A percentile compares a stretch with the other conserved stretches of the same genome.
phyloP scores from a whole-genome alignment of 2,113 vertebrate species.

The Nibea coibor region DNA sequence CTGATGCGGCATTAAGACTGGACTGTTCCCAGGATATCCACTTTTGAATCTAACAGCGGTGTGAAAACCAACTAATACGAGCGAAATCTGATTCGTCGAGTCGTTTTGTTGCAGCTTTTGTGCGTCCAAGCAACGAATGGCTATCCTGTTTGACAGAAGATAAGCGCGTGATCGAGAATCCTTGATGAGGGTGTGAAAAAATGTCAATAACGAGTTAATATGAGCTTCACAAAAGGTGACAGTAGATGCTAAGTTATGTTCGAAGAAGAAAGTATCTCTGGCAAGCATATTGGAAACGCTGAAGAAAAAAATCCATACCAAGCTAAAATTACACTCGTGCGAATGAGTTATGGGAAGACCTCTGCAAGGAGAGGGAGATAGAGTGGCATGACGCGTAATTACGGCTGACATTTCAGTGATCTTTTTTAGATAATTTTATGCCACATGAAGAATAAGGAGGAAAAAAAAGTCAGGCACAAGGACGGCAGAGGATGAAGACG shows the following conservation, averaged over 20 bases:
- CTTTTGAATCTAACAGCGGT: slow-evolving; percentile 7
- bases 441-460: slow-evolving; percentile 10
- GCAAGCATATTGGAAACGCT: not conserved
- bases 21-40: slow-evolving; percentile 11
- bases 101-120: not conserved
- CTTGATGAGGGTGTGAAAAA: not conserved
- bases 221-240: not conserved
- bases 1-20: slow-evolving; percentile 16
- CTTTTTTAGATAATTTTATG: slow-evolving; percentile 53
- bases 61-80: slow-evolving; percentile 21
- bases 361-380: slow-evolving; percentile 17
- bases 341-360: slow-evolving; percentile 32
- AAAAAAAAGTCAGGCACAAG: not conserved
- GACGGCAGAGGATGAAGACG: slow-evolving; percentile 24
- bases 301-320: slow-evolving; percentile 13
- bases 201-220: not conserved
- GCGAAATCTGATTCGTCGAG: slow-evolving; percentile 24
- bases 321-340: slow-evolving; percentile 26
- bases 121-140: not conserved
- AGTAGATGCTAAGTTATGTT: not conserved
- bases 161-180: not conserved
- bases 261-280: not conserved
- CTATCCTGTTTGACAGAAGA: not conserved
- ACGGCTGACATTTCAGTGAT: slow-evolving; percentile 51
- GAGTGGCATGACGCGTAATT: slow-evolving; percentile 38